Evolutionary conservation across 1,140 invertebrate genomes (phyloP).

Genomic region (Drosophila murphyi): DNA sequence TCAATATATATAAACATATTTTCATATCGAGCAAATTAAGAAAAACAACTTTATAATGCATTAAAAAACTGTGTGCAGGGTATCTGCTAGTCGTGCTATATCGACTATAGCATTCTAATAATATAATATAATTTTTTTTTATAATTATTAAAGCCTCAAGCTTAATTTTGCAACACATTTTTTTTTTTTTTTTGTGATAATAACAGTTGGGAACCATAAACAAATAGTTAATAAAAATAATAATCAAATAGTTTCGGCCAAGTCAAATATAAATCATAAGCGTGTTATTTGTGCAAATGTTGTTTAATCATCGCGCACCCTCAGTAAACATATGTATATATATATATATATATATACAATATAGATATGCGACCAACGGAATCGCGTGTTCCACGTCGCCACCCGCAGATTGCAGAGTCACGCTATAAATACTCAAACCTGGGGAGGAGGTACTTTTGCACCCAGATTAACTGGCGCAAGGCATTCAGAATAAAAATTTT

Average conservation of each 20-base stretch:
- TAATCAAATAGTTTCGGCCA: not conserved
- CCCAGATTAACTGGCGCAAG: constrained; percentile 17
- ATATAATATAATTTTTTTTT: too few species aligned
- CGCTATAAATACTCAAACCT: constrained; percentile 40
- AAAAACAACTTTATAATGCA: too few species aligned
- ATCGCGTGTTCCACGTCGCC: constrained; percentile 36
- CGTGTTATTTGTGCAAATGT: constrained; percentile 10
- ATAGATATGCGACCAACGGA: constrained; percentile 13
- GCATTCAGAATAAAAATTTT: constrained; percentile 34
- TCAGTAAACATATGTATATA: not conserved
- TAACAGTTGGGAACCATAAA: too few species aligned
- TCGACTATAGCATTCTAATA: too few species aligned
- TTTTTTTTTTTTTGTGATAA: too few species aligned
- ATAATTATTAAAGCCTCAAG: too few species aligned
- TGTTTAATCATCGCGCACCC: constrained; percentile 1
- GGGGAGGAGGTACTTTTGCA: not conserved
- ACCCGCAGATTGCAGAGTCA: constrained; percentile 34
- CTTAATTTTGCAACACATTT: too few species aligned
- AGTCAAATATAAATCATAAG: not conserved
- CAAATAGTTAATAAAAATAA: not conserved
- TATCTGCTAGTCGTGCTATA: too few species aligned
- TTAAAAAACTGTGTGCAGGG: too few species aligned
- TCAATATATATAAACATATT: too few species aligned
- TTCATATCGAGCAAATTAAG: too few species aligned
- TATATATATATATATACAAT: not conserved